A percentile compares a stretch with the other conserved stretches of the same genome.
Conservation (phyloP, 2,888 invertebrate species). For the Thecophora atra region DNA sequence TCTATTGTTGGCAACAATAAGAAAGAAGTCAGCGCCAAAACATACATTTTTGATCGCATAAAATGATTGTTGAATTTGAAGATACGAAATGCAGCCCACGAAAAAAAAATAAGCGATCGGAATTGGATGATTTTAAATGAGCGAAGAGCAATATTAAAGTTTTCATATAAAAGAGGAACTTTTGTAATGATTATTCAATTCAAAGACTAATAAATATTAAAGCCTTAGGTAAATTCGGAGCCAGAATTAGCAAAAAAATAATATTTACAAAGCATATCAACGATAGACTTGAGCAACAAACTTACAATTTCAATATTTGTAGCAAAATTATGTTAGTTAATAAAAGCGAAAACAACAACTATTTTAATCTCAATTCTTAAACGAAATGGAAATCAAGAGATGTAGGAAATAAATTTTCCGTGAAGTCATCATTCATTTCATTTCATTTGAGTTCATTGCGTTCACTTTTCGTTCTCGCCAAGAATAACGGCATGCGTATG, state of each 20-base stretch:
- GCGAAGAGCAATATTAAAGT: background rate
- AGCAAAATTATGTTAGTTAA: no score
- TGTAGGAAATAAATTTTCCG: background rate
- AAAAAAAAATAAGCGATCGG: background rate
- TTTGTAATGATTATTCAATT: background rate
- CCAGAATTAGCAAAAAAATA: background rate
- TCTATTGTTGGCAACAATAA: conserved; percentile 20
- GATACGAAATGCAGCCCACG: background rate
- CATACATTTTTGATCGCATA: background rate
- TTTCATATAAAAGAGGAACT: background rate
- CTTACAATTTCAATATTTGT: background rate
- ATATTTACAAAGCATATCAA: background rate
- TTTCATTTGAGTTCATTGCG: conserved; percentile 11
- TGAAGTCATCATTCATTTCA: background rate
- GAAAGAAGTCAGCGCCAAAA: background rate
- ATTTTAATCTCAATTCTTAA: background rate
- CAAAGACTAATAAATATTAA: background rate
- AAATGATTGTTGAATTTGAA: conserved; percentile 1
- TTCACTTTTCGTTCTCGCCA: conserved; percentile 18
- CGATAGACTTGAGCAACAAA: conserved; percentile 49
- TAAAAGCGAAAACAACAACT: background rate
- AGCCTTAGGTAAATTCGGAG: background rate
- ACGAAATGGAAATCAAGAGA: background rate
- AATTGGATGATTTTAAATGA: background rate
- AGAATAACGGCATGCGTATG: conserved; percentile 18